phyloP scores from a whole-genome alignment of 2,113 vertebrate genomes.

The Antidorcas marsupialis region DNA sequence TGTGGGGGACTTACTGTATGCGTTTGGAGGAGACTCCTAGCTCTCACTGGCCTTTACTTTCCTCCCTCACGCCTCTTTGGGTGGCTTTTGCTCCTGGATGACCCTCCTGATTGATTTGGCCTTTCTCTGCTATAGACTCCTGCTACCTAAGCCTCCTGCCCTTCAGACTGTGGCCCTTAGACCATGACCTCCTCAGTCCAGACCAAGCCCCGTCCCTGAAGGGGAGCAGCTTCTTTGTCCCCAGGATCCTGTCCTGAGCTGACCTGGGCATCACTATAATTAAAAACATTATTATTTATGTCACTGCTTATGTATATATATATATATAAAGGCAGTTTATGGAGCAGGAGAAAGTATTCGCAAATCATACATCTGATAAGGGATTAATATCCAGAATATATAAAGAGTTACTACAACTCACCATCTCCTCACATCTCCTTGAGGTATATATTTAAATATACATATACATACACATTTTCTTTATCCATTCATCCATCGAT shows the following conservation, averaged over 20 bases:
- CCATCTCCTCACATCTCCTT: not conserved
- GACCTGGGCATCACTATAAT: not conserved
- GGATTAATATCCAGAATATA: not conserved
- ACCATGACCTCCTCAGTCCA: not conserved
- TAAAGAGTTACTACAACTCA: not conserved
- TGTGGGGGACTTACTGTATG: not conserved
- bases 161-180: not conserved
- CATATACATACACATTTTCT: not conserved
- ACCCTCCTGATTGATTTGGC: not conserved
- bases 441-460: not conserved
- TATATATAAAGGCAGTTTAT: not conserved
- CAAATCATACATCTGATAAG: not conserved
- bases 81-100: not conserved
- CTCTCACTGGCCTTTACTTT: not conserved
- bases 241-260: not conserved
- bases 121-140: not conserved
- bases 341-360: not conserved
- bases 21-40: not conserved
- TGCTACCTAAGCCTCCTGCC: not conserved
- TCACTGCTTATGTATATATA: not conserved
- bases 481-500: not conserved
- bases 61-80: not conserved
- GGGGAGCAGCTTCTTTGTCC: not conserved
- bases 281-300: not conserved
- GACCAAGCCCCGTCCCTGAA: not conserved